Percentiles rank a stretch among this genome's conserved stretches.
Conservation (phyloP, 1,140 invertebrate genomes). For the Cotesia glomerata region DNA sequence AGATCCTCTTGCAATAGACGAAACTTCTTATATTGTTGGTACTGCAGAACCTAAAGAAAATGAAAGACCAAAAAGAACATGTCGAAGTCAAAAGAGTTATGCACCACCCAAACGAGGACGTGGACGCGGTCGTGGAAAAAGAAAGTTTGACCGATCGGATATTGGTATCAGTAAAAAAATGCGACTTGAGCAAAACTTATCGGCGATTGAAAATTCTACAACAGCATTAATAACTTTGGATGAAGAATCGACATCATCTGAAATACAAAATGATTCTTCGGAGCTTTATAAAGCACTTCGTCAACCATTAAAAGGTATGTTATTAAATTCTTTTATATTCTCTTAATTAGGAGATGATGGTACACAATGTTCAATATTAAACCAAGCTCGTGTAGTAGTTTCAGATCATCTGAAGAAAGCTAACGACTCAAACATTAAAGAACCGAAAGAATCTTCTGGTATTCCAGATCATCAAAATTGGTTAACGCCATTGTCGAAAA, state of each 20-base stretch:
- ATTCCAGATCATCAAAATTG: constrained; percentile 50
- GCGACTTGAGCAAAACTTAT: constrained; percentile 43
- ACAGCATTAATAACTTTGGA: constrained; percentile 21
- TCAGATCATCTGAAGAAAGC: constrained; percentile 16
- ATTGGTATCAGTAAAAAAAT: constrained; percentile 49
- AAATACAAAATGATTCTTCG: constrained; percentile 32
- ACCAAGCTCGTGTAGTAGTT: background rate
- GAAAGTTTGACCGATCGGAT: constrained; percentile 49
- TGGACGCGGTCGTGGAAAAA: constrained; percentile 57
- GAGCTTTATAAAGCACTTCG: constrained; percentile 50
- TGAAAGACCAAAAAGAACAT: constrained; percentile 59
- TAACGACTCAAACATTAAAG: constrained; percentile 13
- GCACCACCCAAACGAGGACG: constrained; percentile 59
- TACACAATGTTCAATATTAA: background rate
- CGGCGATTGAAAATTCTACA: constrained; percentile 6
- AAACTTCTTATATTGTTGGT: constrained; percentile 28
- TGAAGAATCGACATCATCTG: background rate
- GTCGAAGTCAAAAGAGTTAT: constrained; percentile 60
- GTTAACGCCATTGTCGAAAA: constrained; percentile 54
- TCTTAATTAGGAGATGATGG: constrained; percentile 10
- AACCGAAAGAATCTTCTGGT: constrained; percentile 34
- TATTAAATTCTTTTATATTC: constrained; percentile 21
- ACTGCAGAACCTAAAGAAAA: constrained; percentile 46
- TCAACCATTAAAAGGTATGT: constrained; percentile 40
- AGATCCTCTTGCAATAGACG: constrained; percentile 55